These are phyloP conservation scores for Masticophis lateralis DNA, from an alignment of 2,797 vertebrate genomes.

Conservation along the genomic window DNA sequence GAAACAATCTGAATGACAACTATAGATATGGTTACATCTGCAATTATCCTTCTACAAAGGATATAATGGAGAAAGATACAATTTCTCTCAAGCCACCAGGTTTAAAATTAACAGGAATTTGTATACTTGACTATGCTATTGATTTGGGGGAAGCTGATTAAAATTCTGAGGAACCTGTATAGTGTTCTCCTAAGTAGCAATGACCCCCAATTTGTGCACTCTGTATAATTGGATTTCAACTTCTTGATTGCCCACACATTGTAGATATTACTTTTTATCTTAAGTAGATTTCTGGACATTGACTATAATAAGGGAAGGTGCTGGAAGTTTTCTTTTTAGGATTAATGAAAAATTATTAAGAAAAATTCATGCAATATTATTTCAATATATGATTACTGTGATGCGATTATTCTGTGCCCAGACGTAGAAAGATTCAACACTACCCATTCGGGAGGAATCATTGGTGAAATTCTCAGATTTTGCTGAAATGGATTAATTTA, in stretches of 20 bases:
- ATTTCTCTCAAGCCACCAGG: neutral
- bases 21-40: neutral
- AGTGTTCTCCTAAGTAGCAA: neutral
- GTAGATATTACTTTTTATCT: neutral
- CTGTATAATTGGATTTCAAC: neutral
- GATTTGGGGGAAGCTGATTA: neutral
- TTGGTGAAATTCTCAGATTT: neutral
- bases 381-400: neutral
- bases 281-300: neutral
- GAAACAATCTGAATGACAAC: neutral
- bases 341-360: neutral
- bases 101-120: neutral
- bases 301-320: neutral
- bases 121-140: neutral
- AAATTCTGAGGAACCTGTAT: neutral
- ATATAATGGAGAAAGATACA: constrained; percentile 5
- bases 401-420: neutral
- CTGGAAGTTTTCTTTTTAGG: neutral
- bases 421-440: neutral
- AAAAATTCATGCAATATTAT: neutral
- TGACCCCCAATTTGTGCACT: neutral
- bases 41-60: neutral
- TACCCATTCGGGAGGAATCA: neutral
- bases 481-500: neutral
- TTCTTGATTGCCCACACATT: neutral